These are phyloP conservation scores for Perognathus longimembris DNA, from an alignment of 2,113 vertebrate species.

Conservation along the genomic window DNA sequence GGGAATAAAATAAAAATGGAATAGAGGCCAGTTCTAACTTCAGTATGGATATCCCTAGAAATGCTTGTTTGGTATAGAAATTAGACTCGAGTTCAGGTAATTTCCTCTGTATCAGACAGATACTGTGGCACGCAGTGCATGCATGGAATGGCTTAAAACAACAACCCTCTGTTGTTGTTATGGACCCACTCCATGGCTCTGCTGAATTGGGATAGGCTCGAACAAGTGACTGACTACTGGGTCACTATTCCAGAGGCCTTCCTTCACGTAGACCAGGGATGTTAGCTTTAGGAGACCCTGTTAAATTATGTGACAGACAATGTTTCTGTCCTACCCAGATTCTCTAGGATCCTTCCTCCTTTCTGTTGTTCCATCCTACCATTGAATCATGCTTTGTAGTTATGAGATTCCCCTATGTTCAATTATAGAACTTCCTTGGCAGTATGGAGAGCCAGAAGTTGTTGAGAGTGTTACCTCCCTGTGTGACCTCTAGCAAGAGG, in stretches of 20 bases:
- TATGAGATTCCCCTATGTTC: neutral
- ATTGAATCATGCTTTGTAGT: neutral
- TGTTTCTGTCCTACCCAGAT: neutral
- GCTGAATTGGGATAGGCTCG: neutral
- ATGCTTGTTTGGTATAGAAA: neutral
- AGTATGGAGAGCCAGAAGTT: neutral
- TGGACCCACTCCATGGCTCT: neutral
- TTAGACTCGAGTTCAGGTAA: neutral
- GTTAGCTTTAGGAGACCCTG: neutral
- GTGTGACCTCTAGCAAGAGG: neutral
- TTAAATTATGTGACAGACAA: neutral
- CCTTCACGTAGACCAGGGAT: neutral
- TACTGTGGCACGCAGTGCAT: neutral
- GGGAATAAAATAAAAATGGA: slow-evolving; percentile 49
- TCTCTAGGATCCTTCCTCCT: neutral
- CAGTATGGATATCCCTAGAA: neutral
- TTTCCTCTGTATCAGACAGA: neutral
- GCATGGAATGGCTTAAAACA: neutral
- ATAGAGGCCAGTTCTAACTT: neutral
- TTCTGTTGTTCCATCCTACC: neutral
- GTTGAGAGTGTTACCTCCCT: neutral
- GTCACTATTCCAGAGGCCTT: neutral
- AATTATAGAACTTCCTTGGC: neutral
- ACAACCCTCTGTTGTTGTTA: neutral
- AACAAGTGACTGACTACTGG: neutral